Evolutionary conservation across 2,113 vertebrate genomes (phyloP), one percentile per base, ranked within the genome.

Genomic region (Hiodon tergisus): DNA sequence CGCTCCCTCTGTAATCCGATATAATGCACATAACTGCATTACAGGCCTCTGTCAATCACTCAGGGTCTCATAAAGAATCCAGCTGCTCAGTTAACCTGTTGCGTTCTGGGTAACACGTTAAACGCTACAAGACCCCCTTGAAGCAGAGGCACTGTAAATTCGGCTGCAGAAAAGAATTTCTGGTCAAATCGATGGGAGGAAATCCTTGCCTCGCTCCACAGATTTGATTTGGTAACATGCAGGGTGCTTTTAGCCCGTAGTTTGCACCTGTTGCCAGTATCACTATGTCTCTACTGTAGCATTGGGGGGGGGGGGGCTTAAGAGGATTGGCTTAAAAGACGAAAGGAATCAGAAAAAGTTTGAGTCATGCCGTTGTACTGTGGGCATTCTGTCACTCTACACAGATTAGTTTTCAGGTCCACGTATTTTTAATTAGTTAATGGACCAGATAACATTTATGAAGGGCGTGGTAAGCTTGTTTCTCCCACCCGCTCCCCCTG

Each of bases 341-440:
- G 54, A 46, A 14, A 46, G 70, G 31, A 50, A 59, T 71, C 50
- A 60, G 6, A 59, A 58, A 52, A 51, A 74, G 6, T 76, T 73
- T 60, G 78, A 74, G 14, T 74, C 53, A 11, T 78, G 81, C 82
- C 86, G 87, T 89, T 89, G 90, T 89, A 90, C 79, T 68, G 3
- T 31, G 6, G 47, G 71, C 68, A 17, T 75, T 76, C 16, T 58
- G 70, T 84, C 83, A 83, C 85, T 80, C 79, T 78, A 77, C 4
- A 82, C 82, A 68, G 81, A 72, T 77, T 80, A 84, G 72, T 82
- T 76, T 82, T 86, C 80, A 81, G 77, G 84, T 77, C 81, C 73
- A 80, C 83, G 88, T 90, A 89, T 83, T 83, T 81, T 83, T 91
- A 91, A 92, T 92, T 91, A 91, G 87, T 88, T 91, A 91, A 91